phyloP scores from a whole-genome alignment of 2,888 invertebrate genomes.

The Flexamia atlantica region DNA sequence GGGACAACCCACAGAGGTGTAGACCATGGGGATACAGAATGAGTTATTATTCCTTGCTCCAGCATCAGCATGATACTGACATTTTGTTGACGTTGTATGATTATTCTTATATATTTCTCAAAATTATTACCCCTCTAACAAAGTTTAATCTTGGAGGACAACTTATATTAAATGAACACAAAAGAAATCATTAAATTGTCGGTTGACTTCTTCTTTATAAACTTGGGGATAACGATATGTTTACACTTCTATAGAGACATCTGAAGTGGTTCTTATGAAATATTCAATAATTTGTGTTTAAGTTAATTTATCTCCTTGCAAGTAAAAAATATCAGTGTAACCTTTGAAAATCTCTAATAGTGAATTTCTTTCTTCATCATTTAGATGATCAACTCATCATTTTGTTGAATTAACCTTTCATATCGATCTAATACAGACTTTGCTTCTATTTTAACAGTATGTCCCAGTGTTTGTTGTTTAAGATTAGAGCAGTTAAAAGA shows the following conservation, averaged over 20 bases:
- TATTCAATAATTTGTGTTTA: constrained; percentile 71
- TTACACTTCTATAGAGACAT: constrained; percentile 69
- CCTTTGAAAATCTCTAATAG: constrained; percentile 66
- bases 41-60: constrained; percentile 71
- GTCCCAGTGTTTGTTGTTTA: too few species aligned
- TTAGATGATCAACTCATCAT: constrained; percentile 66
- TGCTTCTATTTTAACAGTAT: too few species aligned
- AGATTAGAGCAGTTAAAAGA: too few species aligned
- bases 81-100: too few species aligned
- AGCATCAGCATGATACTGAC: too few species aligned
- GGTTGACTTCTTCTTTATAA: constrained; percentile 70
- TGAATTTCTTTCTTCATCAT: constrained; percentile 68
- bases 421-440: too few species aligned
- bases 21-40: constrained; percentile 72
- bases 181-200: constrained; percentile 65
- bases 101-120: too few species aligned
- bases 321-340: constrained; percentile 64
- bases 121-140: too few species aligned
- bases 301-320: constrained; percentile 67
- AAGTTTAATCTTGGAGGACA: too few species aligned
- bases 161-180: too few species aligned
- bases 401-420: too few species aligned
- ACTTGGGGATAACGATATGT: constrained; percentile 70
- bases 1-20: constrained; percentile 73
- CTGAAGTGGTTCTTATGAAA: constrained; percentile 69